Percentiles rank a stretch among this genome's conserved stretches.
Conservation (phyloP, 2,797 vertebrate species). For the Xerus rutilus region DNA sequence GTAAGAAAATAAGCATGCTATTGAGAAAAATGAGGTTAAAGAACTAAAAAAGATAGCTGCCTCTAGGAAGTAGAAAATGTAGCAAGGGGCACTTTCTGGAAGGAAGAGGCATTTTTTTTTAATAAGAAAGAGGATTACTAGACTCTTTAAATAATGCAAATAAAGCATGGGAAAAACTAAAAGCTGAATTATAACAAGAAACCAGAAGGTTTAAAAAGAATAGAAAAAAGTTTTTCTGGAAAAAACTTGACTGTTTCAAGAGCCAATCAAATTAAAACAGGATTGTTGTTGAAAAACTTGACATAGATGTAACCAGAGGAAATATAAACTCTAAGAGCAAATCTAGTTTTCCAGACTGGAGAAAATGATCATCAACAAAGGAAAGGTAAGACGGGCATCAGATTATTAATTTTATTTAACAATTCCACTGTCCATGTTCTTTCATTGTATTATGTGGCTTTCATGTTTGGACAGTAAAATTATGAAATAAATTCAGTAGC, state of each 20-base stretch:
- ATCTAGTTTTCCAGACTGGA: background rate
- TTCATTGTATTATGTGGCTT: background rate
- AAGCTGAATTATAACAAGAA: constrained; percentile 38
- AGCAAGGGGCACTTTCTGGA: background rate
- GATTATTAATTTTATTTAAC: background rate
- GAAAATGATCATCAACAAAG: background rate
- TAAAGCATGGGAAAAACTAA: background rate
- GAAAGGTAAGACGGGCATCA: background rate
- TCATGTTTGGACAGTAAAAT: background rate
- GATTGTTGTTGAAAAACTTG: constrained; percentile 14
- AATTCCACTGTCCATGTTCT: background rate
- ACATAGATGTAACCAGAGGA: background rate
- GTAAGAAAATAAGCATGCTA: background rate
- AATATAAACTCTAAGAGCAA: background rate
- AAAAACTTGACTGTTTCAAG: constrained; percentile 19
- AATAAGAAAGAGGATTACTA: background rate
- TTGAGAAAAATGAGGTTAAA: background rate
- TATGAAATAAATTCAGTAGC: constrained; percentile 2
- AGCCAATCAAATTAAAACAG: background rate
- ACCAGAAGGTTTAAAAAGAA: background rate
- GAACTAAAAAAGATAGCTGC: background rate
- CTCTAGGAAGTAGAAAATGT: constrained; percentile 38
- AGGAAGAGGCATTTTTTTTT: background rate
- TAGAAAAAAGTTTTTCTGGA: background rate
- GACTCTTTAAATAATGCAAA: background rate